A percentile compares a stretch with the other conserved stretches of the same genome.
Evolutionary conservation across 1,140 invertebrate species (phyloP).

Genomic region (Drosophila repletoides): DNA sequence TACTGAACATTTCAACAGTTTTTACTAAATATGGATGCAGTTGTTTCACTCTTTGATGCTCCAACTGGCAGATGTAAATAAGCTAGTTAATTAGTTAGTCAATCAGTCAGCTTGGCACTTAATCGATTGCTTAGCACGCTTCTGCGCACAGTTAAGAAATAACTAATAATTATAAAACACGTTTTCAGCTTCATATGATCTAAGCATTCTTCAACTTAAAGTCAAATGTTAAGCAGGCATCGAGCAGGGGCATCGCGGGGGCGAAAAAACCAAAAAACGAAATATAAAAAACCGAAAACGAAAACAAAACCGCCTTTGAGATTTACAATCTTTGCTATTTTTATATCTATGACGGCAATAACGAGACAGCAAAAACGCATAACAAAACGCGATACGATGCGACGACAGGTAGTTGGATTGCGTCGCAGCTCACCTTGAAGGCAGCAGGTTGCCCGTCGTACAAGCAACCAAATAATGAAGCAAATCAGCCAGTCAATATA

Average conservation of each 20-base stretch:
- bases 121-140: conserved; percentile 18
- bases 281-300: not conserved
- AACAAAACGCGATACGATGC: conserved; percentile 4
- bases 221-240: conserved; percentile 24
- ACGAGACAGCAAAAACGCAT: not conserved
- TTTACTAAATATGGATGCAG: too few relatives aligned
- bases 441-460: conserved; percentile 51
- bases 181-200: conserved; percentile 35
- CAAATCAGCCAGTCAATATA: conserved; percentile 62
- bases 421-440: conserved; percentile 66
- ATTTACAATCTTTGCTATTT: conserved; percentile 54
- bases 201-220: conserved; percentile 29
- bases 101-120: not conserved
- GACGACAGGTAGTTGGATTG: conserved; percentile 47
- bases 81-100: not conserved
- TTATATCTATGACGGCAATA: conserved; percentile 43
- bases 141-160: conserved; percentile 41
- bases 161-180: conserved; percentile 38
- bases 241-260: conserved; percentile 10
- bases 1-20: too few relatives aligned
- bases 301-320: conserved; percentile 31
- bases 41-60: too few relatives aligned
- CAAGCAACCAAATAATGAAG: conserved; percentile 17
- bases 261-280: not conserved
- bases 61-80: not conserved